phyloP scores from a whole-genome alignment of 2,797 vertebrate species.

The Platalea minor region DNA sequence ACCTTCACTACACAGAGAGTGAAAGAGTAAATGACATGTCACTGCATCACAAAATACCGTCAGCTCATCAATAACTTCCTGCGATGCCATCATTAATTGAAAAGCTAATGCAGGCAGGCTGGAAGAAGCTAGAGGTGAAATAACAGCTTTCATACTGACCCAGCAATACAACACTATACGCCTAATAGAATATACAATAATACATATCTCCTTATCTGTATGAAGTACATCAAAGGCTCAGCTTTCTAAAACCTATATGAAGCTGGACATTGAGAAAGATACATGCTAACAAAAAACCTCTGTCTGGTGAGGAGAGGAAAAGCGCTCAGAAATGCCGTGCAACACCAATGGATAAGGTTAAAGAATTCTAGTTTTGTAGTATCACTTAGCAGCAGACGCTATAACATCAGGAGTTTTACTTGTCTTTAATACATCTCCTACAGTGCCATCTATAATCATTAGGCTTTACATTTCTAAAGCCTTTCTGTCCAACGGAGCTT shows the following conservation, averaged over 20 bases:
- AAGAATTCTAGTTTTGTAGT: background rate
- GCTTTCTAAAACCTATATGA: conserved; percentile 36
- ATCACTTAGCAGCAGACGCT: background rate
- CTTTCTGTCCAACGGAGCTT: background rate
- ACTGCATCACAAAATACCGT: conserved; percentile 21
- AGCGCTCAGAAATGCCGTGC: conserved; percentile 5
- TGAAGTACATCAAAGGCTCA: conserved; percentile 47
- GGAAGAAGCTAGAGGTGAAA: conserved; percentile 38
- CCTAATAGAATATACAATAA: background rate
- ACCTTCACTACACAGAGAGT: background rate
- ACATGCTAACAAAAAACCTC: background rate
- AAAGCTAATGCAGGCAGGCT: conserved; percentile 42
- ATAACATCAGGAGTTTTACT: background rate
- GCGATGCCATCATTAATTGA: conserved; percentile 22
- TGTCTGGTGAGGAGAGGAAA: background rate
- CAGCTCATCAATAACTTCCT: conserved; percentile 50
- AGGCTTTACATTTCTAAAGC: background rate
- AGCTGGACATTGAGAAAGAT: conserved; percentile 41
- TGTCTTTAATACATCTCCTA: background rate
- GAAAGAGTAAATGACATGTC: conserved; percentile 17
- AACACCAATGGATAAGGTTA: background rate
- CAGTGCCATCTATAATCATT: background rate
- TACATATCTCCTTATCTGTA: conserved; percentile 42
- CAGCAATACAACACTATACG: background rate
- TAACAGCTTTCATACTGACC: conserved; percentile 26